A percentile compares a stretch with the other conserved stretches of the same genome.
Conservation (phyloP, 2,888 invertebrate genomes). For the Drosophila paracracens region DNA sequence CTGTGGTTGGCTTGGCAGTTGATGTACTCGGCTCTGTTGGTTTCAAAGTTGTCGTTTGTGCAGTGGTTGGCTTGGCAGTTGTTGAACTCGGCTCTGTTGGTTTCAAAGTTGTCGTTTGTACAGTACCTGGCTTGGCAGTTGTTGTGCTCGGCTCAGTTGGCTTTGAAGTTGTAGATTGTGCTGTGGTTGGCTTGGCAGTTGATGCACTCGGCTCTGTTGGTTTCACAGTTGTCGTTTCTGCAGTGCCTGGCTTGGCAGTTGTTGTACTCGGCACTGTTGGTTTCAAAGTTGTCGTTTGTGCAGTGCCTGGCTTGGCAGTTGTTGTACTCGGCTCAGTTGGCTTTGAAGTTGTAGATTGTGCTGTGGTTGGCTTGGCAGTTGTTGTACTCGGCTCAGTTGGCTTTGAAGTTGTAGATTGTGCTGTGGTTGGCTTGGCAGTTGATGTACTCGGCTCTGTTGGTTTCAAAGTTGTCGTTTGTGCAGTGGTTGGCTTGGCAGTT, state of each 20-base stretch:
- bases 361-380: background rate
- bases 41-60: too few relatives aligned
- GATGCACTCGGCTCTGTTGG: background rate
- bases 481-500: too few relatives aligned
- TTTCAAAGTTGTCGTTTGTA: rapidly evolving
- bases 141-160: conserved; percentile 1
- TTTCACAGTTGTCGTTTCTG: too few relatives aligned
- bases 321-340: background rate
- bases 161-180: background rate
- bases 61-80: too few relatives aligned
- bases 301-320: background rate
- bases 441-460: background rate
- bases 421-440: background rate
- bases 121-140: background rate
- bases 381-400: background rate
- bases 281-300: background rate
- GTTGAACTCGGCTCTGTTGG: too few relatives aligned
- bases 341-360: background rate
- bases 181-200: conserved; percentile 11
- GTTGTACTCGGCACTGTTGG: background rate
- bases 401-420: background rate
- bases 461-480: background rate
- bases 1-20: too few relatives aligned
- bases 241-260: too few relatives aligned
- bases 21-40: too few relatives aligned